Evolutionary conservation across 2,113 vertebrate species (phyloP).

Genomic region (Pygathrix nemaeus): DNA sequence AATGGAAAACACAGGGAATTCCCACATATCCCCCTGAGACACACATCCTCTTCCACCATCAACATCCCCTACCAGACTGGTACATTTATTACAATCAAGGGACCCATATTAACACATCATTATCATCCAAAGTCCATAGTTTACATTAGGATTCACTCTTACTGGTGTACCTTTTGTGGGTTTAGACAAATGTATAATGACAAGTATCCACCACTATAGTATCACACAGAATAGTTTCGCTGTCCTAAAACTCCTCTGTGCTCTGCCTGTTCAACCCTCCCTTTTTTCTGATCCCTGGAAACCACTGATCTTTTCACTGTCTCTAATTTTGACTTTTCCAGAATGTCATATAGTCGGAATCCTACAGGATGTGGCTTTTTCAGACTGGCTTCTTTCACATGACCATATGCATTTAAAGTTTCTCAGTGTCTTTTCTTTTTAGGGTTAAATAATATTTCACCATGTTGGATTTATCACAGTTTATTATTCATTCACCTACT

Average conservation of each 20-base stretch:
- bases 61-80: background rate
- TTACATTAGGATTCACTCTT: background rate
- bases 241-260: background rate
- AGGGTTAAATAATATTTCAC: background rate
- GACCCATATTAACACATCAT: background rate
- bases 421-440: background rate
- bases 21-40: background rate
- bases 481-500: background rate
- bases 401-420: background rate
- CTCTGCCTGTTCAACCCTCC: background rate
- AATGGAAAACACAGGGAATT: background rate
- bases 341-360: background rate
- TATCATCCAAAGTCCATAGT: background rate
- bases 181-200: background rate
- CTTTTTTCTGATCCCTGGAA: background rate
- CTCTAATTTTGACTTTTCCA: constrained; percentile 1
- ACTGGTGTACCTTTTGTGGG: background rate
- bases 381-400: constrained; percentile 30
- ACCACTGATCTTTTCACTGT: background rate
- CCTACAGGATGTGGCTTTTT: background rate
- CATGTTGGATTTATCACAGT: background rate
- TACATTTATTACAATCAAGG: background rate
- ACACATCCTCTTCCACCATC: background rate
- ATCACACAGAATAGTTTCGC: background rate
- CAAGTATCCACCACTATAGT: background rate